Evolutionary conservation across 2,888 invertebrate species (phyloP).

Genomic region (Hylaea fasciaria): DNA sequence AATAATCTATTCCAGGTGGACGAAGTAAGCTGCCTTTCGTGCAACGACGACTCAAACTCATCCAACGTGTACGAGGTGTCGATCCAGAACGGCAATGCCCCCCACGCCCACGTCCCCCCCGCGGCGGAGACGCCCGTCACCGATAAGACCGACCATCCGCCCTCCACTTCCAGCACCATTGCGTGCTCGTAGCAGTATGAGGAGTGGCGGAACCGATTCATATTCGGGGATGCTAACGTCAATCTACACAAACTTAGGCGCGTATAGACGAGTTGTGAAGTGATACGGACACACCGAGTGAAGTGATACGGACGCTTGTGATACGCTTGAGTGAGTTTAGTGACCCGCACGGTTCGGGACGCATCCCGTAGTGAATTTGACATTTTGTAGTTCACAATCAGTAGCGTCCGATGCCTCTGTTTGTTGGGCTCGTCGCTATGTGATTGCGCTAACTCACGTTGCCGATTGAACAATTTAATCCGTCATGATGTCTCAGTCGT

Average conservation of each 20-base stretch:
- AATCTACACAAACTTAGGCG: slow-evolving; percentile 44
- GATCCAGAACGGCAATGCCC: slow-evolving; percentile 58
- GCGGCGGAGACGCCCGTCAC: slow-evolving; percentile 42
- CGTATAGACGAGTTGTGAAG: slow-evolving; percentile 25
- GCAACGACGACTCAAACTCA: slow-evolving; percentile 80
- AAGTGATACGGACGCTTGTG: background rate
- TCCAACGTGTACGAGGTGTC: slow-evolving; percentile 75
- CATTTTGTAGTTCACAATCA: background rate
- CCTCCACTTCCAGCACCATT: slow-evolving; percentile 67
- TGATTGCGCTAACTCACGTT: background rate
- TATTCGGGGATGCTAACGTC: slow-evolving; percentile 65
- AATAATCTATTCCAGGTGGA: slow-evolving; percentile 64
- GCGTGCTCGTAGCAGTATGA: slow-evolving; percentile 80
- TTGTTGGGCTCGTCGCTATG: too few relatives aligned
- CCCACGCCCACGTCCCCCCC: slow-evolving; percentile 24
- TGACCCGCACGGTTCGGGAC: background rate
- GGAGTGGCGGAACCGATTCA: slow-evolving; percentile 75
- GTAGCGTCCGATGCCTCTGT: background rate
- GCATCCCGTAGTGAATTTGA: background rate
- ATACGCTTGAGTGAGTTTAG: slow-evolving; percentile 1
- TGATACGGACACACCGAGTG: slow-evolving; percentile 10
- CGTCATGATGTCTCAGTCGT: background rate
- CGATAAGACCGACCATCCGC: slow-evolving; percentile 52
- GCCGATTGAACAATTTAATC: background rate
- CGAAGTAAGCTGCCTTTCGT: slow-evolving; percentile 72